Evolutionary conservation across 1,140 invertebrate species (phyloP).

Genomic region (Oryzaephilus surinamensis): DNA sequence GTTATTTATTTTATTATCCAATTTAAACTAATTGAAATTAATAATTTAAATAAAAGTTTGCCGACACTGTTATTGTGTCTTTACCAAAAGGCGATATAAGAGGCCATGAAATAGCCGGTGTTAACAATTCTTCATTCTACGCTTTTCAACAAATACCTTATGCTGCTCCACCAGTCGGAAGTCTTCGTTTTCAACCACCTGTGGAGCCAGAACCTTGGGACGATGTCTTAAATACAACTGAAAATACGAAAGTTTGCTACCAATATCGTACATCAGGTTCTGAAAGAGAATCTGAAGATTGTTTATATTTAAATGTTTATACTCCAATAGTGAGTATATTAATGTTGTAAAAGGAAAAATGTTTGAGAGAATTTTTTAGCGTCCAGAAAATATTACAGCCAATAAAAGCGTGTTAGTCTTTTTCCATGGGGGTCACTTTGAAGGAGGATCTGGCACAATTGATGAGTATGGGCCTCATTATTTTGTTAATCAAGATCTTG

Average conservation of each 20-base stretch:
- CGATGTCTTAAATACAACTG: constrained; percentile 8
- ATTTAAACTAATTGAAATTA: too few species aligned
- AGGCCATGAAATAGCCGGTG: background rate
- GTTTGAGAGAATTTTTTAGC: too few species aligned
- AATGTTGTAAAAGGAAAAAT: too few species aligned
- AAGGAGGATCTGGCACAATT: constrained; percentile 37
- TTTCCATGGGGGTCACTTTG: constrained; percentile 59
- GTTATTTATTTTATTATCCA: too few species aligned
- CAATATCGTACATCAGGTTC: constrained; percentile 1
- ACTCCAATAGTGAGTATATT: constrained; percentile 11
- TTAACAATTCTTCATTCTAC: constrained; percentile 5
- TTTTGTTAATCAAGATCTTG: constrained; percentile 42
- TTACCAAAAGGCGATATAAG: constrained; percentile 1
- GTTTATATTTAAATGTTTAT: constrained; percentile 15
- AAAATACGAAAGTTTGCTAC: constrained; percentile 12
- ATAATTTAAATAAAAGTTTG: background rate
- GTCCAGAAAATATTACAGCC: too few species aligned
- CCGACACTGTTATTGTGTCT: background rate
- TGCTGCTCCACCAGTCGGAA: constrained; percentile 9
- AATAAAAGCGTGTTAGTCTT: constrained; percentile 65
- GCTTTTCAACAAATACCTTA: constrained; percentile 15
- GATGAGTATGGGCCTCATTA: constrained; percentile 40
- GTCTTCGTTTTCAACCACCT: constrained; percentile 10
- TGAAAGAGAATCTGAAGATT: constrained; percentile 10
- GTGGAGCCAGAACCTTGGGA: constrained; percentile 6